Conservation (phyloP, 2,113 vertebrate genomes). For the Castor canadensis region DNA sequence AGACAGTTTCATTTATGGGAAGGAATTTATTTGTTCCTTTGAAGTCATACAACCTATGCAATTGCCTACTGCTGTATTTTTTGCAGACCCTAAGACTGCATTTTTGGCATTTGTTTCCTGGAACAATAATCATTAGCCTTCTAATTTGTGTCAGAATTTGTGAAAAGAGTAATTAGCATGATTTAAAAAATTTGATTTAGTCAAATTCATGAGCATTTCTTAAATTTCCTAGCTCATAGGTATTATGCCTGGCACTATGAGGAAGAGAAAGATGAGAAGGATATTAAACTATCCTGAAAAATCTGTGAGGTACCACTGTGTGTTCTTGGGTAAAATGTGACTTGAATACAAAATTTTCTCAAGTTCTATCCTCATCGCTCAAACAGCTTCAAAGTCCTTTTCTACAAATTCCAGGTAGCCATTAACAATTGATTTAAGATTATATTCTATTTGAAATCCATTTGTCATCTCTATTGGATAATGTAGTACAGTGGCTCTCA, state of each 20-base stretch:
- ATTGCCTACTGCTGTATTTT: background rate
- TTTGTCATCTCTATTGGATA: background rate
- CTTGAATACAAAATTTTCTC: background rate
- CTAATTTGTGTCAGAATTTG: background rate
- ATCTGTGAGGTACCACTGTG: background rate
- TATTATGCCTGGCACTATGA: background rate
- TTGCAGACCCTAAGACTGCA: background rate
- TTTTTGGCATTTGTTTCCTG: slow-evolving; percentile 24
- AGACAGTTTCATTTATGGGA: slow-evolving; percentile 37
- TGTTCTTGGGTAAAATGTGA: background rate
- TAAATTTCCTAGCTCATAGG: background rate
- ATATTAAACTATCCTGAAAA: background rate
- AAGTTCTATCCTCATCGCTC: background rate
- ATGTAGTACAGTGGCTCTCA: background rate
- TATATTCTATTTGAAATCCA: background rate
- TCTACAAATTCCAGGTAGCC: background rate
- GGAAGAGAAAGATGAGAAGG: background rate
- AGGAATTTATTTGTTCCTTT: slow-evolving; percentile 39
- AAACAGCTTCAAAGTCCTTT: background rate
- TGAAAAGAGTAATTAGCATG: background rate
- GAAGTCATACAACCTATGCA: background rate
- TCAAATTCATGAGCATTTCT: slow-evolving; percentile 16
- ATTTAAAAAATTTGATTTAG: slow-evolving; percentile 9
- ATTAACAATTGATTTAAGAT: background rate
- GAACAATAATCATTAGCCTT: background rate